These are phyloP conservation scores for Pseudoatta argentina DNA, from an alignment of 1,140 invertebrate species.

Conservation along the genomic window DNA sequence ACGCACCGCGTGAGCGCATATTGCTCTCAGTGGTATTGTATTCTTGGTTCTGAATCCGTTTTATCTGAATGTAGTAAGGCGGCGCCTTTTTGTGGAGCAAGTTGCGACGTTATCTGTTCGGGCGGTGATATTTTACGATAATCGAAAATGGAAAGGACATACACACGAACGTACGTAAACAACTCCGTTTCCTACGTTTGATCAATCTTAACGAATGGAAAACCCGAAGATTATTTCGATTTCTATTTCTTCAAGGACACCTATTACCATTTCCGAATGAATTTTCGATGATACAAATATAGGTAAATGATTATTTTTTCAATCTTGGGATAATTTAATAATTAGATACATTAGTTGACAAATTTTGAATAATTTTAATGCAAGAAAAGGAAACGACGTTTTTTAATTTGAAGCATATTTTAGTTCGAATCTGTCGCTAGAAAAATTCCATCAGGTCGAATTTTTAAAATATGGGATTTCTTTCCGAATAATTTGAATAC, in stretches of 20 bases:
- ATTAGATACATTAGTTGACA: not conserved
- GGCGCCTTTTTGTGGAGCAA: not conserved
- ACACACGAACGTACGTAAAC: constrained; percentile 6
- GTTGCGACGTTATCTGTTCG: constrained; percentile 16
- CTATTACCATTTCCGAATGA: not conserved
- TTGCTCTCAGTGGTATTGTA: constrained; percentile 6
- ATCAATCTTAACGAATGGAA: not conserved
- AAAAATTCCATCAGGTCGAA: too few relatives aligned
- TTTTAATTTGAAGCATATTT: too few relatives aligned
- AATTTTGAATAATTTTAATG: too few relatives aligned
- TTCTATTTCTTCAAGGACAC: not conserved
- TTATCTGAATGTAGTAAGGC: constrained; percentile 34
- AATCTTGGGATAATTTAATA: not conserved
- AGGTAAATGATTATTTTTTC: not conserved
- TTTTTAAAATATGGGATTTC: too few relatives aligned
- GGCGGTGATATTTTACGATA: not conserved
- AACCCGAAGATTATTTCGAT: not conserved
- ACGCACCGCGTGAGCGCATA: not conserved
- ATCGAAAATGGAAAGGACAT: constrained; percentile 3
- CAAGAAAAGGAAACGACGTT: too few relatives aligned
- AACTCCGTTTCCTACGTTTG: not conserved
- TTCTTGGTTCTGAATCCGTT: constrained; percentile 13
- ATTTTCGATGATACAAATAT: not conserved
- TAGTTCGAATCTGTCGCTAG: too few relatives aligned
- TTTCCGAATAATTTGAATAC: too few relatives aligned